Conservation (phyloP, 2,888 invertebrate species). For the Chromoteleia sp. region DNA sequence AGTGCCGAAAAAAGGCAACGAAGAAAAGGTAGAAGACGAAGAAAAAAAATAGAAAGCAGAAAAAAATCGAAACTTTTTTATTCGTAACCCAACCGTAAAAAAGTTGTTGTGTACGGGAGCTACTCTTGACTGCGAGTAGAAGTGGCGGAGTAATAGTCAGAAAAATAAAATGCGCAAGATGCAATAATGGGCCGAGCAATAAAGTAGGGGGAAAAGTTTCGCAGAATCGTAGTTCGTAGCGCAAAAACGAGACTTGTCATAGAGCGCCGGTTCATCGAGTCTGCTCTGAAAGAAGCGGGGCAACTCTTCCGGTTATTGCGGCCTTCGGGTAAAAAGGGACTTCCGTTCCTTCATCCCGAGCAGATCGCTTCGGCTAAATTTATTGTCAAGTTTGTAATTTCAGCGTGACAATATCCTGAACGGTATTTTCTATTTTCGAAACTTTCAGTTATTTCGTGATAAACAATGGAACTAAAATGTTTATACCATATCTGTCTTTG, state of each 20-base stretch:
- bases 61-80: neutral
- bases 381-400: slow-evolving; percentile 60
- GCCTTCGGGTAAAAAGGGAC: slow-evolving; percentile 35
- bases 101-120: slow-evolving; percentile 15
- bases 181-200: slow-evolving; percentile 47
- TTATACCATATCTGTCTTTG: too few species aligned
- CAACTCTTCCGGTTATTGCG: slow-evolving; percentile 52
- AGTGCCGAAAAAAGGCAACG: too few species aligned
- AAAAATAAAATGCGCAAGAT: slow-evolving; percentile 42
- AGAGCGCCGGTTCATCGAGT: slow-evolving; percentile 47
- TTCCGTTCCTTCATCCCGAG: slow-evolving; percentile 40
- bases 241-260: slow-evolving; percentile 48
- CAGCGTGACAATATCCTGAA: slow-evolving; percentile 20
- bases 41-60: neutral
- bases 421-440: slow-evolving; percentile 12
- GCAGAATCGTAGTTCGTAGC: slow-evolving; percentile 10
- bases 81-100: slow-evolving; percentile 11
- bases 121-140: slow-evolving; percentile 8
- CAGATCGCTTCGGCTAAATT: slow-evolving; percentile 46
- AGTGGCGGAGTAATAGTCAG: slow-evolving; percentile 27
- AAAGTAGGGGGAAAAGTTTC: slow-evolving; percentile 32
- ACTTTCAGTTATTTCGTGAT: slow-evolving; percentile 14
- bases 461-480: too few species aligned
- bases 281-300: slow-evolving; percentile 24
- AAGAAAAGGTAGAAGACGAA: too few species aligned